These are phyloP conservation scores for Eospalax fontanierii DNA, from an alignment of 2,797 vertebrate genomes.

Conservation along the genomic window DNA sequence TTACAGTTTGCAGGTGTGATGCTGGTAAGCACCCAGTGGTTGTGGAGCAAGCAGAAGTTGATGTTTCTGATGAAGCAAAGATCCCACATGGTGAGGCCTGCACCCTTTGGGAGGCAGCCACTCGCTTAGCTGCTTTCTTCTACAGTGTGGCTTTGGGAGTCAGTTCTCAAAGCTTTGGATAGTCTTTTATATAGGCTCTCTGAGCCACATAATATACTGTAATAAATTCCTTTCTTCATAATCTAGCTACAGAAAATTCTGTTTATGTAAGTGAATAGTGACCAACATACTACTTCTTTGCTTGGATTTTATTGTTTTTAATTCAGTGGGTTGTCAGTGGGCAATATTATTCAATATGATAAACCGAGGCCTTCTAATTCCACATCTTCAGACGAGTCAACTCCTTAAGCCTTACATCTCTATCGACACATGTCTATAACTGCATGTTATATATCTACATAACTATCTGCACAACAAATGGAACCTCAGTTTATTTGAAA, in stretches of 20 bases:
- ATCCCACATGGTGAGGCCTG: background rate
- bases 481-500: slow-evolving; percentile 29
- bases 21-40: background rate
- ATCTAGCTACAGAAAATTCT: background rate
- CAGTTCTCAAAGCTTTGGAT: background rate
- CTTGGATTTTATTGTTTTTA: background rate
- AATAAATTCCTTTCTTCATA: slow-evolving; percentile 48
- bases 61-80: background rate
- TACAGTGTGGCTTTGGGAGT: slow-evolving; percentile 35
- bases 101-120: slow-evolving; percentile 5
- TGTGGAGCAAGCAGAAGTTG: background rate
- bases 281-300: background rate
- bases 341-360: background rate
- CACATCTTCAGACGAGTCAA: background rate
- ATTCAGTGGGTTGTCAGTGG: background rate
- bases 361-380: background rate
- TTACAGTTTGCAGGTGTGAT: background rate
- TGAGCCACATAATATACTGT: slow-evolving; percentile 38
- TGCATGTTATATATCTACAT: no score
- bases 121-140: slow-evolving; percentile 28
- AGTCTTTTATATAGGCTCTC: slow-evolving; percentile 20
- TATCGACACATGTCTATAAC: background rate
- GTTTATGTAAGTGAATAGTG: background rate
- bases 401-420: background rate
- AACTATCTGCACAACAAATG: background rate